Base-by-base conservation (phyloP, 2,888 invertebrate genomes). In the Apomyelois bistriatella region DNA sequence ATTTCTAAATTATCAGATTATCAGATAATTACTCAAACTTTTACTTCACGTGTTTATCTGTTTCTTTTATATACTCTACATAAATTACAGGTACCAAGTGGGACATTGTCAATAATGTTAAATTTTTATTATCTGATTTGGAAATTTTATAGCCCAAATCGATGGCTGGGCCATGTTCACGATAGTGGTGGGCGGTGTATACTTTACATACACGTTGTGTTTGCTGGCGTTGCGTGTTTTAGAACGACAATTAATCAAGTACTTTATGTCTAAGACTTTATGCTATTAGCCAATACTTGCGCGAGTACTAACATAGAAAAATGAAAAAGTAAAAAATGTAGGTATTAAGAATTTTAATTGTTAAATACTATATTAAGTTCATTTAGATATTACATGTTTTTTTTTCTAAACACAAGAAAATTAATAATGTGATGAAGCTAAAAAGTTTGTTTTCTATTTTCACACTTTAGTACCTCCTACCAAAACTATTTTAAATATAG, bases 61-160 rank as follows among this genome's bases (percentile, higher is more conserved):
- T 48, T 32, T 16, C 32, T 48, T 55, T 53, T 53, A 10, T 48
- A 52, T 62, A 59, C 66, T 66, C 68, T 70, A 58, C 50, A 57
- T 37, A 52, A 62, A 59, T 63, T 66, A 58, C 58, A 68, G 62
- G 62, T 61, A 63, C 68, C 67, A 62, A 61, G 64, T 55, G 60
- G 48, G 64, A 68, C 74, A 75, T 68, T 74, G 71, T 72, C 77
- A 74, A 80, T 82, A 82, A 83, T 78, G 76, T 83, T 57, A 71
- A 67, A 63, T 63, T 76, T 80, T 82, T 82, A 82, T 73, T 79
- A 70, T 72, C 74, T 67, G 72, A 79, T 79, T 79, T 77, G 65
- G 71, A 72, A 71, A 71, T 79, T 84, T 84, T 86, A 85, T 74
- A 62, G 64, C 65, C 60, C 55, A 65, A 75, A 78, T 67, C 59